Evolutionary conservation across 2,797 vertebrate genomes (phyloP).

Genomic region (Coracias cyanogaster): DNA sequence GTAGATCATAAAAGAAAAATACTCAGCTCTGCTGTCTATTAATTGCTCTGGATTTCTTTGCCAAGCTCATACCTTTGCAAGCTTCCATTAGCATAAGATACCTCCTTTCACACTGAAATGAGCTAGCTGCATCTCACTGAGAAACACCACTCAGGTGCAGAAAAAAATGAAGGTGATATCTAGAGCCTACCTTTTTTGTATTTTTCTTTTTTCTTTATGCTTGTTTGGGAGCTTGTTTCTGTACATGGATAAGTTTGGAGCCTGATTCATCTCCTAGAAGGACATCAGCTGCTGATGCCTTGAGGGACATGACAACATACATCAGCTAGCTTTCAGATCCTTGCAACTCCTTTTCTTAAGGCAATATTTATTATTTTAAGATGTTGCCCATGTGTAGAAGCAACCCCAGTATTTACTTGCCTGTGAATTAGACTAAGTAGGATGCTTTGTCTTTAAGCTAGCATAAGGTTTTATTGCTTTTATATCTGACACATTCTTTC

Average conservation of each 20-base stretch:
- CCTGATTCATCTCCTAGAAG: slow-evolving; percentile 2
- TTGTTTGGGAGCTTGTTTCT: slow-evolving; percentile 2
- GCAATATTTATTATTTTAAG: slow-evolving; percentile 52
- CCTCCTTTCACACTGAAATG: neutral
- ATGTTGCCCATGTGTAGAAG: neutral
- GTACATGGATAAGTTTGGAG: neutral
- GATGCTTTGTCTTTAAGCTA: neutral
- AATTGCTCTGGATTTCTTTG: neutral
- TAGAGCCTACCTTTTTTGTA: too few species aligned
- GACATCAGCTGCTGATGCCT: slow-evolving; percentile 48
- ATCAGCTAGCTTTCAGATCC: slow-evolving; percentile 22
- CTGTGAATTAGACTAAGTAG: neutral
- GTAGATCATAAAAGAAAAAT: neutral
- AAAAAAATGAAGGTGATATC: neutral
- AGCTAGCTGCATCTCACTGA: neutral
- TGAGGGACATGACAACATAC: slow-evolving; percentile 15
- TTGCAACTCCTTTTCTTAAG: slow-evolving; percentile 19
- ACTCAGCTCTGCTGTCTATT: neutral
- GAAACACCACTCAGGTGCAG: neutral
- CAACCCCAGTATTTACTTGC: neutral
- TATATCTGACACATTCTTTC: neutral
- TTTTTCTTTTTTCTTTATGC: neutral
- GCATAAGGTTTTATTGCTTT: neutral
- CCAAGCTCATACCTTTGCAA: neutral
- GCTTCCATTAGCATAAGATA: neutral